Evolutionary conservation across 2,888 invertebrate genomes (phyloP), one percentile per base, ranked within the genome.

Genomic region (Melolontha melolontha): DNA sequence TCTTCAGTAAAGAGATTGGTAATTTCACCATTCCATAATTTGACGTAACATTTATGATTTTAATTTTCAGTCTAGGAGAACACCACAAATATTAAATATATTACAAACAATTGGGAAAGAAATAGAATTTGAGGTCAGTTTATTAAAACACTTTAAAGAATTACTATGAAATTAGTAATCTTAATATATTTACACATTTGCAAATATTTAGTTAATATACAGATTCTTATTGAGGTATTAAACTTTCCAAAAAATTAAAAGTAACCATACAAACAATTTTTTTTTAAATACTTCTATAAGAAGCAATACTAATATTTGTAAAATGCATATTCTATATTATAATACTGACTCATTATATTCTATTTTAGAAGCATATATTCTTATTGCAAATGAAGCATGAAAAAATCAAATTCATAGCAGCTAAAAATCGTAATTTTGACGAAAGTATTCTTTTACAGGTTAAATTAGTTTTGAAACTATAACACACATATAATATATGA

Each of bases 401-500:
- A 49, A 47, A 71, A 40, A 67, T 72, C 10, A 64, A 64, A 7
- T 74, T 74, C 59, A 68, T 68, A 10, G 73, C 73, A 10, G 67
- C 72, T 12, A 70, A 68, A 29, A 72, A 67, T 64, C 71, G 72
- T 66, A 71, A 70, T 7, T 59, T 74, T 39, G 70, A 72, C 10
- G 73, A 72, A 66, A 72, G 72, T n/a, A 71, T 72, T 11, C 68
- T 74, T 34, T 51, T 74, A 27, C 68, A 69, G 14, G 74, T 73
- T 57, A 47, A 52, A 47, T 44, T 41, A 5, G 1, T 47, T 29
- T 14, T 29, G 22, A 4, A 2, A 17, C 29, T 27, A 27, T 17
- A 34, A 6, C 6, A 34, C 34, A 34, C 34, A 34, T 29, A 29
- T 34, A 22, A 22, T 4, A 34, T 34, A 10, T 6, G 1, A 6